Evolutionary conservation across 2,113 vertebrate species (phyloP), one percentile per base, ranked within the genome.

Genomic region (Mionectes macconnelli): DNA sequence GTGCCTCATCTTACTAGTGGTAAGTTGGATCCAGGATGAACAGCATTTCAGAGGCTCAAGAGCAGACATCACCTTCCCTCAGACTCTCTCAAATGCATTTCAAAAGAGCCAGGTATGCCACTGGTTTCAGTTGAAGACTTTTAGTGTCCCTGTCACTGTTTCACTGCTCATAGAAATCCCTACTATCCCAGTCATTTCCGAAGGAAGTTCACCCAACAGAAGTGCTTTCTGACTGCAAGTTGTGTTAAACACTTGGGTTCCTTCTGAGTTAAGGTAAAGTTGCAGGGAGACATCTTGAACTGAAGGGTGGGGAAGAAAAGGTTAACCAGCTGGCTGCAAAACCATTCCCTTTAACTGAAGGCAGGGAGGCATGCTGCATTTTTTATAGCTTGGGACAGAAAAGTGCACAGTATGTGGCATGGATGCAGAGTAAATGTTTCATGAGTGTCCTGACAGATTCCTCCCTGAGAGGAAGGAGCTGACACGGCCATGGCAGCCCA

Each of bases 361-460:
- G 66, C 77, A 75, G 70, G n/a, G 57, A 76, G 21, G 14, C 28
- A 82, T 2, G 3, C 22, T 87, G 87, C 53, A 53, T 89, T 89
- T 95, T 93, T 95, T 44, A 89, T 84, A 75, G 57, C 35, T 40
- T 62, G 57, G 73, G 78, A 89, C 33, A 66, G 70, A 69, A 85
- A 62, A 82, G 44, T 25, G 57, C 62, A 73, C n/a, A 24, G n/a
- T 10, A n/a, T 42, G 39, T 73, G 77, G 73, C 74, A 84, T 4
- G 57, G 93, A 82, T 68, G 45, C 40, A 79, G 78, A 89, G 45
- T 94, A 66, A 94, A 89, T 87, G 13, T 91, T 96, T 90, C 67
- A 93, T 73, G 53, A 82, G 45, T 30, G 53, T 81, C 80, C 39
- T 53, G 30, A 73, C 16, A 59, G 63, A 49, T 8, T 7, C 37